Conservation (phyloP, 2,113 vertebrate species). For the Mesembrinibis cayennensis region DNA sequence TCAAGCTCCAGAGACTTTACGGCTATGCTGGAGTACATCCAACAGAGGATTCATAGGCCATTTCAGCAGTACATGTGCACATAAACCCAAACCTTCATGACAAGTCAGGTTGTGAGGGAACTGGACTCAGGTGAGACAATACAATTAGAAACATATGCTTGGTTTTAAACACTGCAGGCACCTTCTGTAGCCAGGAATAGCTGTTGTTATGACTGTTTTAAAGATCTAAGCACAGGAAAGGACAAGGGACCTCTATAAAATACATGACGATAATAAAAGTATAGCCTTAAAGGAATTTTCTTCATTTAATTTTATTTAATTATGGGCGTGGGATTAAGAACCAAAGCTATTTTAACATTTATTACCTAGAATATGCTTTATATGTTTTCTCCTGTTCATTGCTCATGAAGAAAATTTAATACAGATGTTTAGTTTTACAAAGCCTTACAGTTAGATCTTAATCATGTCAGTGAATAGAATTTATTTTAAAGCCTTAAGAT, state of each 20-base stretch:
- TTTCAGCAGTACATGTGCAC: background rate
- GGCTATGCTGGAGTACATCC: background rate
- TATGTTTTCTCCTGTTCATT: background rate
- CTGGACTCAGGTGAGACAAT: slow-evolving; percentile 11
- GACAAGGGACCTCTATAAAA: background rate
- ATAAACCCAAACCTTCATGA: background rate
- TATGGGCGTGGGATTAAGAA: background rate
- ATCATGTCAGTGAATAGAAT: background rate
- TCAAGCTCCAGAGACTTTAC: background rate
- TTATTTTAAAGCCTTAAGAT: background rate
- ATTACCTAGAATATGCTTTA: background rate
- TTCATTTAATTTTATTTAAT: background rate
- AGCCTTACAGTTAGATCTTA: background rate
- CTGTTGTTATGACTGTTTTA: background rate
- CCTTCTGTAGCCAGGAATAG: background rate
- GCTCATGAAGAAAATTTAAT: background rate
- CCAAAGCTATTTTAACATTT: background rate
- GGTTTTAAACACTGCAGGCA: slow-evolving; percentile 6
- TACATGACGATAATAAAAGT: background rate
- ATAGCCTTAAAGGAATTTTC: background rate
- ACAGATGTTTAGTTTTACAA: background rate
- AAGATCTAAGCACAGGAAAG: background rate
- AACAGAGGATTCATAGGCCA: background rate
- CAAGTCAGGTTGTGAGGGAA: background rate
- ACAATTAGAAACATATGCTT: slow-evolving; percentile 19